These are phyloP conservation scores for Drosophila multiciliata DNA, from an alignment of 2,888 invertebrate genomes.

Conservation along the genomic window DNA sequence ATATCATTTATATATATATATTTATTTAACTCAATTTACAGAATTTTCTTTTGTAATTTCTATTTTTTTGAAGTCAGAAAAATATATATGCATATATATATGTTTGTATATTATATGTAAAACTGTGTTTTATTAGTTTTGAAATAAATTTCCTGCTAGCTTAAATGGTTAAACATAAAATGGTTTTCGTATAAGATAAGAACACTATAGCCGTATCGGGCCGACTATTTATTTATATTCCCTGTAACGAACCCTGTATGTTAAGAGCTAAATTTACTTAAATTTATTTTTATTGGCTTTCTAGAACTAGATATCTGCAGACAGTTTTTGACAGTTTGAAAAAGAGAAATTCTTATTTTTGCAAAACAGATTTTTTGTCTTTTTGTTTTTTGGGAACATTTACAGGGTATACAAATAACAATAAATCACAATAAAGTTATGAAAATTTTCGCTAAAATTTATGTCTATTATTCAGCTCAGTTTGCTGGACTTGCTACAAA, in stretches of 20 bases:
- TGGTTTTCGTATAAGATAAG: conserved; percentile 49
- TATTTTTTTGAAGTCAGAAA: conserved; percentile 67
- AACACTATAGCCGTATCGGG: conserved; percentile 40
- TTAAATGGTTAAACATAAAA: conserved; percentile 47
- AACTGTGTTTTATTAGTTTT: conserved; percentile 51
- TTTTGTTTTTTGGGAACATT: not conserved
- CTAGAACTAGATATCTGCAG: not conserved
- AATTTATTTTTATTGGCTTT: conserved; percentile 5
- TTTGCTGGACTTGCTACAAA: conserved; percentile 63
- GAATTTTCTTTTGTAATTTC: conserved; percentile 49
- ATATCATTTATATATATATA: conserved; percentile 49
- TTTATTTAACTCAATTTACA: conserved; percentile 54
- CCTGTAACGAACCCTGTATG: conserved; percentile 27
- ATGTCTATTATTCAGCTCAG: conserved; percentile 61
- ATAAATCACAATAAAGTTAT: conserved; percentile 75
- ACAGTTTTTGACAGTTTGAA: not conserved
- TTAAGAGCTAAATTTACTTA: conserved; percentile 10
- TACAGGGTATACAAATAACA: conserved; percentile 64
- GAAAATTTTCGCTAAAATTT: conserved; percentile 73
- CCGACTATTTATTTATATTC: conserved; percentile 52
- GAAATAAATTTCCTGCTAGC: conserved; percentile 52
- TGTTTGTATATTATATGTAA: conserved; percentile 47
- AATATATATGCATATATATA: conserved; percentile 50
- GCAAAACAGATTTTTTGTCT: not conserved
- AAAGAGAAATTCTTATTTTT: too few relatives aligned